These are phyloP conservation scores for Sclerodermus sp. DNA, from an alignment of 2,888 invertebrate species.

Conservation along the genomic window DNA sequence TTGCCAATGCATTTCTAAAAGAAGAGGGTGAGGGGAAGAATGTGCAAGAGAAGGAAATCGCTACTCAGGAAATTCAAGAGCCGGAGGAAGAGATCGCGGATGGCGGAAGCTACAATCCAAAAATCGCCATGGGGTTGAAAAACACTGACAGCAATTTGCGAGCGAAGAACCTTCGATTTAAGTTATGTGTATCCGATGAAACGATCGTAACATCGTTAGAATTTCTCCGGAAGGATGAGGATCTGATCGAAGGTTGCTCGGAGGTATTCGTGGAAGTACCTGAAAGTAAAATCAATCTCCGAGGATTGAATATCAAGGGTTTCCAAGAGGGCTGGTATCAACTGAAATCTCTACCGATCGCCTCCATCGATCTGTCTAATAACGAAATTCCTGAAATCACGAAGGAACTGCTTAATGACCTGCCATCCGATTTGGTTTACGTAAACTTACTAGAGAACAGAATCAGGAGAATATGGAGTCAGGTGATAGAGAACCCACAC, in stretches of 20 bases:
- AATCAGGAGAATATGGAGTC: conserved; percentile 24
- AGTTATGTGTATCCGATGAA: conserved; percentile 28
- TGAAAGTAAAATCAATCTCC: conserved; percentile 17
- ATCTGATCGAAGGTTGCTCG: conserved; percentile 19
- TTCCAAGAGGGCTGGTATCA: conserved; percentile 43
- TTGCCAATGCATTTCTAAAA: conserved; percentile 33
- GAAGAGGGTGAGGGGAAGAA: conserved; percentile 19
- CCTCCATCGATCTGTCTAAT: conserved; percentile 26
- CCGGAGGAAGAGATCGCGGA: conserved; percentile 1
- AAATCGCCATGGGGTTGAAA: not conserved
- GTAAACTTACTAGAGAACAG: conserved; percentile 30
- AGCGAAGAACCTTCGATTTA: conserved; percentile 15
- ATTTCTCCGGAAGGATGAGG: conserved; percentile 18
- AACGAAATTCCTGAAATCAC: conserved; percentile 38
- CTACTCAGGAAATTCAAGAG: conserved; percentile 1
- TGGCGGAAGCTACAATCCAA: not conserved
- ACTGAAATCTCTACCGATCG: conserved; percentile 20
- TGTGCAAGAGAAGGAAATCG: conserved; percentile 3
- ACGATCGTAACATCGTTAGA: conserved; percentile 26
- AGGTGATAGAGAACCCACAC: conserved; percentile 37
- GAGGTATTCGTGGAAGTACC: conserved; percentile 15
- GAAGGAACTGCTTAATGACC: conserved; percentile 35
- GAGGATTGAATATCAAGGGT: conserved; percentile 24
- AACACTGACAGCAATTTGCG: not conserved
- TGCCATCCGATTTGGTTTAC: conserved; percentile 28